Base-by-base conservation (phyloP, 2,888 invertebrate species). In the Colletes collaris region DNA sequence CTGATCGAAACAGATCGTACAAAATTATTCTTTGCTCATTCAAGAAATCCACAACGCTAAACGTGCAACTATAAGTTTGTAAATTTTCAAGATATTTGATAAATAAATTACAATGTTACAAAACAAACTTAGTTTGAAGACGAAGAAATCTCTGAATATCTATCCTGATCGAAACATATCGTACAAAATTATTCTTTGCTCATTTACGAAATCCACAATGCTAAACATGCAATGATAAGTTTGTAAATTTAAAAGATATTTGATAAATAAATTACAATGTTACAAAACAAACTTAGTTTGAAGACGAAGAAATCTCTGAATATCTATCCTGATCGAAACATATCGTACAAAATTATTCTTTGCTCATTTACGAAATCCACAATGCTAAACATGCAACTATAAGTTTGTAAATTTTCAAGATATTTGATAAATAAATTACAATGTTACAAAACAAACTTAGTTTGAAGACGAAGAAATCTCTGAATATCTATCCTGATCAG, bases 391-490 rank as follows among this genome's bases (percentile, higher is more conserved):
- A 10, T 64, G 3, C 7, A 10, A 44, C 8, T 8, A 44, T 44
- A 8, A 44, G 8, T 44, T 44, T 6, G 10, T 10, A 8, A 8
- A 44, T 44, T 6, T 44, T 10, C 2, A 44, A 44, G 8, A 44
- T 6, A 8, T 44, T 8, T 8, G 6, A 44, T 2, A 44, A 44
- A 6, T 8, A 44, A 44, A 44, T 7, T 44, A 44, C 8, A 8
- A 40, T 40, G 40, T 40, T 27, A 1, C 40, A 2, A 44, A 44
- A 10, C 8, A 44, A 44, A 8, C 0, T 44, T 44, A 3, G 7
- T 44, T 5, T 8, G n/a, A n/a, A n/a, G n/a, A n/a, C n/a, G n/a
- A 27, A 27, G 55, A 82, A 67, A 82, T 80, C 62, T 80, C 70
- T 53, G 10, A 52, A 11, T 27, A 27, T 27, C 62, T 82, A 85